Evolutionary conservation across 2,888 invertebrate species (phyloP).

Genomic region (Idaea dimidiata): DNA sequence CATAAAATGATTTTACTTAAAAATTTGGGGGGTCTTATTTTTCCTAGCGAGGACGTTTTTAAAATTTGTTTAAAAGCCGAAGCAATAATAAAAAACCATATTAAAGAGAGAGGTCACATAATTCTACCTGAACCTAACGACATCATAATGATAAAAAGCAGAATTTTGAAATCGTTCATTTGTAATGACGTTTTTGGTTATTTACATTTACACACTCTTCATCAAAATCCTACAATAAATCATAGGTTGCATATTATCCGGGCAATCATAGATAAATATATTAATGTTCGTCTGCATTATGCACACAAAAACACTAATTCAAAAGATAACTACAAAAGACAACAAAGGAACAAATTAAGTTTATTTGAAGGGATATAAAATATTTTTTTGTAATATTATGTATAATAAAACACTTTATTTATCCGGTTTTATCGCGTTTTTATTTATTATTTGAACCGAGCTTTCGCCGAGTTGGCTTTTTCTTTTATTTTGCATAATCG

Average conservation of each 20-base stretch:
- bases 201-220: not conserved
- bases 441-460: too few species aligned
- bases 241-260: slow-evolving; percentile 9
- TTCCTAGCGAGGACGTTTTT: too few species aligned
- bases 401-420: too few species aligned
- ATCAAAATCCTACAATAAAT: slow-evolving; percentile 8
- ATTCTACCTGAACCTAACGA: slow-evolving; percentile 14
- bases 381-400: too few species aligned
- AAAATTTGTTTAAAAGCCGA: too few species aligned
- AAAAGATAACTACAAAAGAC: slow-evolving; percentile 3
- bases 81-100: not conserved
- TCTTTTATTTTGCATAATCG: too few species aligned
- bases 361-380: slow-evolving; percentile 7
- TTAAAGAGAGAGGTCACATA: slow-evolving; percentile 12
- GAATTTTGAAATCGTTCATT: slow-evolving; percentile 8
- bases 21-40: too few species aligned
- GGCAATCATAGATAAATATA: slow-evolving; percentile 9
- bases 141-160: slow-evolving; percentile 13
- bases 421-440: too few species aligned
- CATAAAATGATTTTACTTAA: too few species aligned
- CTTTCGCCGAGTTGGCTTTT: too few species aligned
- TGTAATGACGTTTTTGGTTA: slow-evolving; percentile 5
- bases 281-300: slow-evolving; percentile 11
- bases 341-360: slow-evolving; percentile 10
- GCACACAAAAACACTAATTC: slow-evolving; percentile 10